Base-by-base conservation (phyloP, 1,140 invertebrate genomes). In the Heliothis subflexa region DNA sequence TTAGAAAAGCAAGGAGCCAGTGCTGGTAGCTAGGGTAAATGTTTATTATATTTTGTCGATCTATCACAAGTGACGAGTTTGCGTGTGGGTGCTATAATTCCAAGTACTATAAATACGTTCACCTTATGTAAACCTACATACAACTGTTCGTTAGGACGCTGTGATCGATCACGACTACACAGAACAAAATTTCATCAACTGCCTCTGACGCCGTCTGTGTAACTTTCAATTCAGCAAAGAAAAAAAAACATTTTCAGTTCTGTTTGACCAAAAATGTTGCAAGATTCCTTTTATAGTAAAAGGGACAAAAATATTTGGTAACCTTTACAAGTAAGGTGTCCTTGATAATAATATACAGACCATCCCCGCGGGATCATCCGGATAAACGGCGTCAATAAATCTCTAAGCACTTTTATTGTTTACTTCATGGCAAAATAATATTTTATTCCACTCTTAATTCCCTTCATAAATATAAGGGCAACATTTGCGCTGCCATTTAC, bases 341-440 rank as follows among this genome's bases (percentile, higher is more conserved):
- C 79, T 80, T 74, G 75, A 55, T 74, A 78, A 83, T 82, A 86
- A 86, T 86, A 85, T 85, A 85, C 81, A 18, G 55, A 45, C 75
- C 61, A 77, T 74, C 70, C 80, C 75, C 78, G 14, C 50, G 70
- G 81, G 83, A 86, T 85, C 81, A 83, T 76, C 85, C 81, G 83
- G 83, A 81, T 85, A 83, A 85, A 85, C 77, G 79, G 66, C 70
- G 50, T 7, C 80, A 71, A 85, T 86, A 86, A 85, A 86, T 85
- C 83, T 81, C 57, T 52, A 50, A 81, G 64, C 79, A 76, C 74
- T 79, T 86, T 86, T 86, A 85, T 83, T 86, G 79, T 86, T 78
- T 72, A 80, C 68, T 77, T 78, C 54, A 71, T 78, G 50, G 49
- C 47, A 66, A 81, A 81, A 79, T 78, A 80, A 81, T 72, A 81